Evolutionary conservation across 1,140 invertebrate genomes (phyloP).

Genomic region (Bombus sylvicola): DNA sequence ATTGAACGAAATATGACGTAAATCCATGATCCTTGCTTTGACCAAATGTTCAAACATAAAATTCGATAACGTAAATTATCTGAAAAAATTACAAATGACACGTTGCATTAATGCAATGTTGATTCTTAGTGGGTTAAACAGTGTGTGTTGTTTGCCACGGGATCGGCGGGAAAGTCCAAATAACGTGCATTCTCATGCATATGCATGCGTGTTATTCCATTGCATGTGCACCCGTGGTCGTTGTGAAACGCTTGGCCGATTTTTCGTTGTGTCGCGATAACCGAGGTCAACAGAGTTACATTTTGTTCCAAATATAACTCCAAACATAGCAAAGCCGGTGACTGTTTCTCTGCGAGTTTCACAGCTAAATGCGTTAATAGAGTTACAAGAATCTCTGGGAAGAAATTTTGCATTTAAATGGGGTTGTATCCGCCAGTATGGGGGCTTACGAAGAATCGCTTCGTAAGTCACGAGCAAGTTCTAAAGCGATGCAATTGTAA

Average conservation of each 20-base stretch:
- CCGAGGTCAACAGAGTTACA: neutral
- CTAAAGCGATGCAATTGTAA: slow-evolving; percentile 8
- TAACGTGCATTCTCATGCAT: neutral
- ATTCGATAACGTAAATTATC: too few species aligned
- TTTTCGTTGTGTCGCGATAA: neutral
- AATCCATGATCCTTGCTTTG: too few species aligned
- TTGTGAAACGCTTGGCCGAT: neutral
- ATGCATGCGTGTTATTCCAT: neutral
- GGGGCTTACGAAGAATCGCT: neutral
- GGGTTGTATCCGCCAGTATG: neutral
- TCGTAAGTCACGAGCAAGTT: slow-evolving; percentile 3
- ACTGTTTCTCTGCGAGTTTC: neutral
- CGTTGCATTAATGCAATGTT: too few species aligned
- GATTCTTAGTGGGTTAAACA: too few species aligned
- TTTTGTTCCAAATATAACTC: neutral
- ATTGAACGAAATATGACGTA: too few species aligned
- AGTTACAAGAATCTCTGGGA: neutral
- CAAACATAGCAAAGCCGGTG: neutral
- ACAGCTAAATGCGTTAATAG: neutral
- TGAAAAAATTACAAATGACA: too few species aligned
- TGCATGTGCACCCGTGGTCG: neutral
- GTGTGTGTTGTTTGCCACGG: too few species aligned
- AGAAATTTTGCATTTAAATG: neutral
- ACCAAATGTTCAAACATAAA: too few species aligned
- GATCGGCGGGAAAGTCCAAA: neutral